A percentile compares a stretch with the other conserved stretches of the same genome.
Evolutionary conservation across 2,113 vertebrate genomes (phyloP).

Genomic region (Clarias magur): DNA sequence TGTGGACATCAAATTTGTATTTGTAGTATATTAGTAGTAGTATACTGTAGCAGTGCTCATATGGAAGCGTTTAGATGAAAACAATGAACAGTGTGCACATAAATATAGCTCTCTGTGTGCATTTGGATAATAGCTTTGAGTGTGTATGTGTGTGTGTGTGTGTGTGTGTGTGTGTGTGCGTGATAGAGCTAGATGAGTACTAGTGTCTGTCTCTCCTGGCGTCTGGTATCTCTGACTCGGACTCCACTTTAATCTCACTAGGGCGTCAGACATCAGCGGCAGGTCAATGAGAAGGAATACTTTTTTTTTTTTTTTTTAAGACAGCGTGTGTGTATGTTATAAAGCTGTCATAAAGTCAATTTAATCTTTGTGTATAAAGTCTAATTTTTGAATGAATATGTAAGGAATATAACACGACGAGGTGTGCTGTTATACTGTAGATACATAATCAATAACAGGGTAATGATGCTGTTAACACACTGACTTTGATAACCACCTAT

Average conservation of each 20-base stretch:
- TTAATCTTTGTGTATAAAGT: neutral
- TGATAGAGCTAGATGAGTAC: conserved; percentile 20
- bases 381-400: neutral
- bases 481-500: neutral
- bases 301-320: neutral
- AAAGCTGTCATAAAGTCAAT: neutral
- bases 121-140: conserved; percentile 11
- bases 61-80: neutral
- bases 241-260: neutral
- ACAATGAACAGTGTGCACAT: neutral
- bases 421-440: neutral
- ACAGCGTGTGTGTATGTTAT: conserved; percentile 9
- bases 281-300: conserved; percentile 7
- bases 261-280: neutral
- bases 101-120: neutral
- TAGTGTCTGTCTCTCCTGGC: conserved; percentile 23
- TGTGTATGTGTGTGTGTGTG: neutral
- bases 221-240: conserved; percentile 10
- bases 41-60: neutral
- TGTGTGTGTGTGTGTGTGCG: neutral
- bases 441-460: neutral
- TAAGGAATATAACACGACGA: neutral
- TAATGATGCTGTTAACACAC: neutral
- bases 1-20: no score
- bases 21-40: neutral